Evolutionary conservation across 2,888 invertebrate genomes (phyloP).

Genomic region (Saturnia pavonia): DNA sequence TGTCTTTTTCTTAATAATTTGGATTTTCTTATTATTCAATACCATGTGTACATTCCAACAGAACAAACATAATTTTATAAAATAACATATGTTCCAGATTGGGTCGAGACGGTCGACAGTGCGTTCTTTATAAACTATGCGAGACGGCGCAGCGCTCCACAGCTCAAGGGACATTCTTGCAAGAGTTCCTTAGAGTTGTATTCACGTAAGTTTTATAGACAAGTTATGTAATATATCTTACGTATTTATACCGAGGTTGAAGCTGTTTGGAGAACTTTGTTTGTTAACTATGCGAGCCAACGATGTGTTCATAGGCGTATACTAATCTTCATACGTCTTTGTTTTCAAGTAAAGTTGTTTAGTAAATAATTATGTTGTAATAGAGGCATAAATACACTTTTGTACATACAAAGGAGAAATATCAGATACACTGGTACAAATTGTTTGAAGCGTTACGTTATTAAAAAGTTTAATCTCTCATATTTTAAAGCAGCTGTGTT

Average conservation of each 20-base stretch:
- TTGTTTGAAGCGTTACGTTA: background rate
- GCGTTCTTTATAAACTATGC: conserved; percentile 85
- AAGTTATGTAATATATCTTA: conserved; percentile 10
- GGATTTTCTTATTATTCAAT: background rate
- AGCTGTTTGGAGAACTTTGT: conserved; percentile 1
- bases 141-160: conserved; percentile 71
- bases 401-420: conserved; percentile 1
- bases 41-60: background rate
- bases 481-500: background rate
- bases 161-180: conserved; percentile 81
- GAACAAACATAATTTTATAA: conserved; percentile 9
- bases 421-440: background rate
- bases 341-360: background rate
- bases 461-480: background rate
- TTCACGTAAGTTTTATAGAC: conserved; percentile 82
- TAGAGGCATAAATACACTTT: background rate
- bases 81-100: conserved; percentile 53
- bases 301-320: background rate
- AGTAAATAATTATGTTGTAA: background rate
- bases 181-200: conserved; percentile 84
- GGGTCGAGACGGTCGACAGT: conserved; percentile 81
- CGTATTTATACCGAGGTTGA: conserved; percentile 1
- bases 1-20: no score
- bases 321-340: background rate
- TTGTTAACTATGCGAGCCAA: background rate